These are phyloP conservation scores for Carcina quercana DNA, from an alignment of 2,888 invertebrate genomes.

Conservation along the genomic window DNA sequence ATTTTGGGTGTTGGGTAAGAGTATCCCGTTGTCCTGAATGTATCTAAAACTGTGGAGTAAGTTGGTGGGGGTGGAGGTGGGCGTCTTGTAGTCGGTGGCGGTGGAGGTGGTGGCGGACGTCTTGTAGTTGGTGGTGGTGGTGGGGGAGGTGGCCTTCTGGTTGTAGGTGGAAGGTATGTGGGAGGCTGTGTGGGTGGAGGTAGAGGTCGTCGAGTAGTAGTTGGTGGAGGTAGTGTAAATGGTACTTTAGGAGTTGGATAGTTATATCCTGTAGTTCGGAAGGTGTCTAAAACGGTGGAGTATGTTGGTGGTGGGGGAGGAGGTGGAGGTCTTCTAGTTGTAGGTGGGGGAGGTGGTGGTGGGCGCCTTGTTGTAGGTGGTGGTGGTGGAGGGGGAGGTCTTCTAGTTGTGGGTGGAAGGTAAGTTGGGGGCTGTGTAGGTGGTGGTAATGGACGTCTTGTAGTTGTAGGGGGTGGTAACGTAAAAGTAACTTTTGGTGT, in stretches of 20 bases:
- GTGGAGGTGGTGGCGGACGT: conserved; percentile 14
- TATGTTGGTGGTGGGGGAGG: conserved; percentile 8
- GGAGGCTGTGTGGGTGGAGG: conserved; percentile 12
- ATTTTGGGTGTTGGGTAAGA: conserved; percentile 30
- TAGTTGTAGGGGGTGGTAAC: conserved; percentile 10
- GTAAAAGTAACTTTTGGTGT: conserved; percentile 26
- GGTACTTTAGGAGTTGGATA: conserved; percentile 38
- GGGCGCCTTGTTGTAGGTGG: conserved; percentile 21
- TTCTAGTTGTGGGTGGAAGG: conserved; percentile 17
- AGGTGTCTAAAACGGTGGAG: conserved; percentile 21
- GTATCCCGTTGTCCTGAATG: conserved; percentile 34
- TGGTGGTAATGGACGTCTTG: conserved; percentile 15
- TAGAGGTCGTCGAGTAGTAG: conserved; percentile 12
- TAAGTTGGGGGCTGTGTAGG: conserved; percentile 17
- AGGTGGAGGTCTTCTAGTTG: conserved; percentile 20
- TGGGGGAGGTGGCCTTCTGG: conserved; percentile 8
- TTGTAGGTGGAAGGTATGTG: conserved; percentile 13
- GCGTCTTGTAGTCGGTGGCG: conserved; percentile 17
- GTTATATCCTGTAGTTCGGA: conserved; percentile 38
- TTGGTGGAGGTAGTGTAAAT: conserved; percentile 31
- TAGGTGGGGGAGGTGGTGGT: conserved; percentile 20
- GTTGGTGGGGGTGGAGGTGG: conserved; percentile 13
- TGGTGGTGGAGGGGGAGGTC: conserved; percentile 16
- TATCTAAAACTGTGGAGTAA: conserved; percentile 15
- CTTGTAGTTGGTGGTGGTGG: conserved; percentile 14